Percentiles rank a stretch among this genome's conserved stretches.
These are phyloP conservation scores for Spea hammondii DNA, from an alignment of 2,797 vertebrate species.

Conservation along the genomic window DNA sequence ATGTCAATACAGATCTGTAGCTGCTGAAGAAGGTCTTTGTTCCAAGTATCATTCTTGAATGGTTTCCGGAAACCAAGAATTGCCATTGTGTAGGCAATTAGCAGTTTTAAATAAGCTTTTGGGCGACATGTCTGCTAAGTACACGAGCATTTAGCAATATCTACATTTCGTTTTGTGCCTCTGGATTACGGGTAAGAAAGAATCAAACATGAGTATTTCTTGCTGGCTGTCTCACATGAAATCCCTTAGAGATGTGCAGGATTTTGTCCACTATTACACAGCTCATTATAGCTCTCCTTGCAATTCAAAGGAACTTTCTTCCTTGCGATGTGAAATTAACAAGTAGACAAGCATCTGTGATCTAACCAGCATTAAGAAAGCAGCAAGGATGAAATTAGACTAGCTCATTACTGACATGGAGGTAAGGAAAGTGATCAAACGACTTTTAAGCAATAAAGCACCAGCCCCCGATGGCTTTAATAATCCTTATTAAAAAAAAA, in stretches of 20 bases:
- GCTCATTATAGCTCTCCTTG: conserved; percentile 48
- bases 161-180: neutral
- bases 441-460: conserved; percentile 44
- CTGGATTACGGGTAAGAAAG: conserved; percentile 14
- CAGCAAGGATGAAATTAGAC: conserved; percentile 46
- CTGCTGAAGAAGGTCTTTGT: neutral
- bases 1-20: conserved; percentile 2
- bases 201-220: conserved; percentile 34
- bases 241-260: conserved; percentile 43
- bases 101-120: neutral
- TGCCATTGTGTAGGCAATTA: conserved; percentile 5
- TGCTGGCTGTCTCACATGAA: conserved; percentile 20
- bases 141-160: conserved; percentile 6
- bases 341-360: conserved; percentile 50
- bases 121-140: neutral
- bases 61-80: neutral
- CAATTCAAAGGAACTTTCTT: conserved; percentile 49
- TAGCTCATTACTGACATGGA: conserved; percentile 50
- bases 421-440: conserved; percentile 42
- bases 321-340: conserved; percentile 44
- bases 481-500: conserved; percentile 39
- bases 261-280: conserved; percentile 49
- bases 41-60: neutral
- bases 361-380: conserved; percentile 47
- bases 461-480: conserved; percentile 40